Evolutionary conservation across 2,888 invertebrate species (phyloP).

Genomic region (Sialis lutaria): DNA sequence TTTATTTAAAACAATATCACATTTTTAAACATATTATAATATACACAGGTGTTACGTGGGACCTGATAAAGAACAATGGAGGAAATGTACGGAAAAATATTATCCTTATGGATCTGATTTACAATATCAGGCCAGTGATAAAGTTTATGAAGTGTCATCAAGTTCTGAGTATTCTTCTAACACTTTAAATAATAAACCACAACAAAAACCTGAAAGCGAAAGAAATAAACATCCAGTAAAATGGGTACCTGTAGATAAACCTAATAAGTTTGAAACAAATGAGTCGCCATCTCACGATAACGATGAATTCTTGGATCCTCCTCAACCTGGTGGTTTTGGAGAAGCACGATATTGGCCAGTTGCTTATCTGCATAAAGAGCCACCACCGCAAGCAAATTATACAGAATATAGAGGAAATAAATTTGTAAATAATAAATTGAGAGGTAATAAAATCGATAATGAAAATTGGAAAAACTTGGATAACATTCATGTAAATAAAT

Average conservation of each 20-base stretch:
- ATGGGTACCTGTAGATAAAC: too few relatives aligned
- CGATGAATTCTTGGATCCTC: constrained; percentile 28
- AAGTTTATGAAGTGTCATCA: too few relatives aligned
- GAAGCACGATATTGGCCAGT: constrained; percentile 50
- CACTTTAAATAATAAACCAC: too few relatives aligned
- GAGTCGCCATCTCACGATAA: constrained; percentile 18
- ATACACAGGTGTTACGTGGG: constrained; percentile 66
- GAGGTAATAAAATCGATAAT: too few relatives aligned
- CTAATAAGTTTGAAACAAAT: too few relatives aligned
- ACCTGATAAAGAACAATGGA: constrained; percentile 59
- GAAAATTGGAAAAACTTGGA: too few relatives aligned
- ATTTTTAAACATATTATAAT: not conserved
- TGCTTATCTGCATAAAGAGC: constrained; percentile 61
- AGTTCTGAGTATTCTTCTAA: too few relatives aligned
- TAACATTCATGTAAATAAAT: too few relatives aligned
- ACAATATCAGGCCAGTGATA: too few relatives aligned
- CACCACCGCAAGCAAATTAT: constrained; percentile 49
- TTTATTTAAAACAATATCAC: not conserved
- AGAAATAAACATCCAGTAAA: too few relatives aligned
- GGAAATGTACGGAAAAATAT: constrained; percentile 72
- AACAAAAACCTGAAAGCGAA: too few relatives aligned
- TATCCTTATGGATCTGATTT: constrained; percentile 34
- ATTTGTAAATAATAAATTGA: too few relatives aligned
- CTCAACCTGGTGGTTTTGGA: constrained; percentile 31
- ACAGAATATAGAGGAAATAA: not conserved